These are phyloP conservation scores for Ypsolopha scabrella DNA, from an alignment of 2,888 invertebrate species.

Conservation along the genomic window DNA sequence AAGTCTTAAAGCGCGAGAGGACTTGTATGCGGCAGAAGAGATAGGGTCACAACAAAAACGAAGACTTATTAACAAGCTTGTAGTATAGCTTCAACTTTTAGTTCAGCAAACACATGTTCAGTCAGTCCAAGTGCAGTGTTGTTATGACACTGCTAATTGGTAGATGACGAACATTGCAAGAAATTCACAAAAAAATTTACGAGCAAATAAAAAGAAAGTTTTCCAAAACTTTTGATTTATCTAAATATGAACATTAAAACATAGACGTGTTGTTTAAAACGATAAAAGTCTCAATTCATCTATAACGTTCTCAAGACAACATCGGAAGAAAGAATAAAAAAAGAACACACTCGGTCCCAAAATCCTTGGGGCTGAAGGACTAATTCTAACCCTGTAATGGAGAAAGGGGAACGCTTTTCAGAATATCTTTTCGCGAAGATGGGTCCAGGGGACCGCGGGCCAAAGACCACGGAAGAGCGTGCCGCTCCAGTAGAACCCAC, in stretches of 20 bases:
- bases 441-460: constrained; percentile 74
- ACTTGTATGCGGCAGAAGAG: too few species aligned
- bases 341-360: constrained; percentile 4
- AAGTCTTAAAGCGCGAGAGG: too few species aligned
- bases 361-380: constrained; percentile 13
- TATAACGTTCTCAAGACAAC: too few species aligned
- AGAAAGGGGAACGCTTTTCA: constrained; percentile 78
- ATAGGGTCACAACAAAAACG: background rate
- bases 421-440: constrained; percentile 86
- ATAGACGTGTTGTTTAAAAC: too few species aligned
- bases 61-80: background rate
- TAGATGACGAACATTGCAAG: too few species aligned
- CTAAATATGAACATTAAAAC: too few species aligned
- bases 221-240: too few species aligned
- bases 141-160: background rate
- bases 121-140: constrained; percentile 8
- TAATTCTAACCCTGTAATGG: constrained; percentile 55
- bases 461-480: constrained; percentile 72
- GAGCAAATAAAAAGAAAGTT: too few species aligned
- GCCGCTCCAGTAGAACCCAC: constrained; percentile 75
- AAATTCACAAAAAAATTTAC: too few species aligned
- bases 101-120: constrained; percentile 6
- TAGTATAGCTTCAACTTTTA: background rate
- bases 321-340: too few species aligned
- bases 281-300: too few species aligned